These are phyloP conservation scores for Xerus inauris DNA, from an alignment of 2,113 vertebrate genomes.

Conservation along the genomic window DNA sequence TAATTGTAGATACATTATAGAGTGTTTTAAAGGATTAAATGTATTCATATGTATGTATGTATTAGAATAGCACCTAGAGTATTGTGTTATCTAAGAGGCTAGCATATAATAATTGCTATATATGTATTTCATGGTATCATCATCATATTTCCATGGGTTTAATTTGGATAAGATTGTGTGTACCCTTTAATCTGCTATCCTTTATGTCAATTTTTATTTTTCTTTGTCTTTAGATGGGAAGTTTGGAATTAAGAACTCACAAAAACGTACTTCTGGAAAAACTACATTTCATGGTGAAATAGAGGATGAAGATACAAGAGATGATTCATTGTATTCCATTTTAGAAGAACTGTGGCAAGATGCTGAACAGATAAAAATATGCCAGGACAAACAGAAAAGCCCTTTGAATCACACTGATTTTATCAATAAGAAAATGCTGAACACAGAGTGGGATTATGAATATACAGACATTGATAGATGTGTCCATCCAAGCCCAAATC, in stretches of 20 bases:
- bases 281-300: conserved; percentile 55
- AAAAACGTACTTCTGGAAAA: conserved; percentile 62
- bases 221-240: conserved; percentile 63
- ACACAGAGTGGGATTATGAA: conserved; percentile 61
- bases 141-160: conserved; percentile 27
- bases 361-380: conserved; percentile 59
- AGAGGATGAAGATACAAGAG: conserved; percentile 40
- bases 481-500: conserved; percentile 34
- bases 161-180: conserved; percentile 18
- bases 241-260: conserved; percentile 64
- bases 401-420: conserved; percentile 42
- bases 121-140: neutral
- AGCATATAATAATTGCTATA: conserved; percentile 18
- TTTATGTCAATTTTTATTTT: conserved; percentile 57
- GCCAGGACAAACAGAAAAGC: conserved; percentile 50
- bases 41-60: conserved; percentile 36
- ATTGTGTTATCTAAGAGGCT: neutral
- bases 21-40: conserved; percentile 51
- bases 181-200: conserved; percentile 47
- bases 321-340: conserved; percentile 67
- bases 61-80: conserved; percentile 33
- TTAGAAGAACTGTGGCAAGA: conserved; percentile 73
- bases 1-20: conserved; percentile 17
- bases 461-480: conserved; percentile 41
- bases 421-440: conserved; percentile 61